These are phyloP conservation scores for Cephalopachus bancanus DNA, from an alignment of 2,797 vertebrate species.

Conservation along the genomic window DNA sequence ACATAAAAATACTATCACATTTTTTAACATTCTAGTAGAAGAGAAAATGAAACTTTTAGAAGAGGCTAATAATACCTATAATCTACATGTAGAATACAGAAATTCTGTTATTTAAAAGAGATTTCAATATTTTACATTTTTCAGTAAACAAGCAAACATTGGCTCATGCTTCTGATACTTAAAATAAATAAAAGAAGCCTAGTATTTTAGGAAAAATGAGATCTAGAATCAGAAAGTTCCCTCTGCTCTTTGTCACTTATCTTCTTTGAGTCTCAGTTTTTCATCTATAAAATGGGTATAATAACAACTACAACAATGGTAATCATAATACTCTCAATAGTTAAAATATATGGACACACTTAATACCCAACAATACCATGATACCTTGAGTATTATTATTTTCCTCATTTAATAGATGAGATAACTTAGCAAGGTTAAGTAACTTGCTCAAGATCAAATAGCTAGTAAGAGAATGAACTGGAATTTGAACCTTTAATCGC, in stretches of 20 bases:
- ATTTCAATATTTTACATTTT: conserved; percentile 33
- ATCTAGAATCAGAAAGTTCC: conserved; percentile 19
- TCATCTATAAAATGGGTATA: conserved; percentile 12
- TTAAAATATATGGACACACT: neutral
- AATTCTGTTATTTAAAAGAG: conserved; percentile 45
- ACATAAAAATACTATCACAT: neutral
- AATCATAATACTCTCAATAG: neutral
- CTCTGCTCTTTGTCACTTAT: neutral
- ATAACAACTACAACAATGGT: neutral
- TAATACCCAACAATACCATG: neutral
- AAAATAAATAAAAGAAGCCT: neutral
- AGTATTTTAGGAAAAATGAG: neutral
- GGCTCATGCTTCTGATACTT: neutral
- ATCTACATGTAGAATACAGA: neutral
- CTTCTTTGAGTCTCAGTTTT: neutral
- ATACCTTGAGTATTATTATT: neutral
- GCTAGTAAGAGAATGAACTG: neutral
- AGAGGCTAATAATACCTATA: neutral
- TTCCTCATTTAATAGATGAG: neutral
- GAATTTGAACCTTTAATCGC: neutral
- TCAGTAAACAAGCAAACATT: conserved; percentile 43
- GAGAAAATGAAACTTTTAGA: conserved; percentile 8
- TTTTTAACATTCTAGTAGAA: neutral
- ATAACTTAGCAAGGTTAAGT: conserved; percentile 14
- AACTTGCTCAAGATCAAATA: neutral